Base-by-base conservation (phyloP, 1,140 invertebrate species). In the Probaryconus sp. region DNA sequence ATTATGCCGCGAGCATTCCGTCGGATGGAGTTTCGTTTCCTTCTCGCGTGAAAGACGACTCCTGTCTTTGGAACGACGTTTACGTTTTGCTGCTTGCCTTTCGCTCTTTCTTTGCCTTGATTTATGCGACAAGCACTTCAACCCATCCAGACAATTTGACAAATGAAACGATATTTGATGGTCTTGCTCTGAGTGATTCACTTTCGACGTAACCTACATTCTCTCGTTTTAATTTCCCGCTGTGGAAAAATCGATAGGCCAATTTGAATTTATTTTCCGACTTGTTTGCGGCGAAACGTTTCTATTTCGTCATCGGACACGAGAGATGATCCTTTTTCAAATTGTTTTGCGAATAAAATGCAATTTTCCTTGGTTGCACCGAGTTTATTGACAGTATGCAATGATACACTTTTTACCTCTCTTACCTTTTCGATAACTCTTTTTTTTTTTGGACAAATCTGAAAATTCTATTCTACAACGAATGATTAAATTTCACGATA, bases 1-100 rank as follows among this genome's bases (percentile, higher is more conserved):
- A 82, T 82, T 80, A 76, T 77, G 70, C 75, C 63, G 58, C 53
- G 68, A 80, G 63, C 74, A 77, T 80, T 78, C 68, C 72, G 61
- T 37, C 56, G 50, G 71, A 63, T 77, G 53, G 40, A 68, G 42
- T 58, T 63, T 42, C 50, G 63, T 65, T 45, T 51, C 20, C 58
- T 58, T 38, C 45, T 64, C 68, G 37, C 53, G 63, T 68, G 63
- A 69, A 75, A 69, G 67, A 65, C 71, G 60, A 72, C 40, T 75
- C 30, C 53, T 55, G 48, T 69, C 14, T 64, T 71, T 60, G 7
- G 17, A 26, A 18, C 40, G 50, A 38, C 38, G 47, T 47, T 64
- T 56, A 17, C 68, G 47, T 73, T 71, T 69, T 56, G 55, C 43
- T 40, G 18, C 4, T 16, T 53, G 33, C 30, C n/a, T 55, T 58